Base-by-base conservation (phyloP, 2,888 invertebrate genomes). In the Pristionchus mayeri region DNA sequence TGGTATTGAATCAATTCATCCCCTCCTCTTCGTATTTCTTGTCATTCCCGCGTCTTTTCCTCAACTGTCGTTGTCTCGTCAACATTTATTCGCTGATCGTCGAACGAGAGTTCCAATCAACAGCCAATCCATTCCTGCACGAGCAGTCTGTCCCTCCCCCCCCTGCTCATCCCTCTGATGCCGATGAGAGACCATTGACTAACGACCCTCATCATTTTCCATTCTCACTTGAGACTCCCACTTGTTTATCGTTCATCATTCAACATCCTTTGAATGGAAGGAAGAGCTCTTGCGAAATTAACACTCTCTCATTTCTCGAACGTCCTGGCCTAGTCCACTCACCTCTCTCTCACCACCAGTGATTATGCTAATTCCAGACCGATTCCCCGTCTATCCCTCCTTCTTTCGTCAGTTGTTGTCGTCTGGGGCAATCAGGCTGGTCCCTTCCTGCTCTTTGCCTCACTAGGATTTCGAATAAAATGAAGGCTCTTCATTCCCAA, bases 351-450 rank as follows among this genome's bases (percentile, higher is more conserved):
- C 4, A 24, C 57, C 54, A n/a, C 54, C n/a, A 21, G 54, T 11
- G 57, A 60, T 60, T 60, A 60, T 60, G 57, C 57, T 60, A 60
- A 60, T 60, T 30, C 27, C 57, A 24, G 16, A 27, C 57, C 57
- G 57, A 30, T 60, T 60, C 30, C 30, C 52, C 11, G 24, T 30
- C 34, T 34, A 9, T 9, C 63, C 18, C 34, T 34, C 67, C 0
- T 37, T 67, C 18, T 67, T 13, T 67, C 67, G 67, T n/a, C n/a
- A 67, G 37, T 37, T 67, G 67, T 67, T 67, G 67, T 27, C 67
- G 67, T 18, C 16, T 34, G n/a, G n/a, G n/a, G n/a, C n/a, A n/a
- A n/a, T n/a, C n/a, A n/a, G n/a, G n/a, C n/a, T n/a, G n/a, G n/a
- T n/a, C n/a, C n/a, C n/a, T n/a, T n/a, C n/a, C n/a, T n/a, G n/a